Evolutionary conservation across 35 echinoderm and acorn worm genomes (phyloP).

Genomic region (Ophioderma brevispina): DNA sequence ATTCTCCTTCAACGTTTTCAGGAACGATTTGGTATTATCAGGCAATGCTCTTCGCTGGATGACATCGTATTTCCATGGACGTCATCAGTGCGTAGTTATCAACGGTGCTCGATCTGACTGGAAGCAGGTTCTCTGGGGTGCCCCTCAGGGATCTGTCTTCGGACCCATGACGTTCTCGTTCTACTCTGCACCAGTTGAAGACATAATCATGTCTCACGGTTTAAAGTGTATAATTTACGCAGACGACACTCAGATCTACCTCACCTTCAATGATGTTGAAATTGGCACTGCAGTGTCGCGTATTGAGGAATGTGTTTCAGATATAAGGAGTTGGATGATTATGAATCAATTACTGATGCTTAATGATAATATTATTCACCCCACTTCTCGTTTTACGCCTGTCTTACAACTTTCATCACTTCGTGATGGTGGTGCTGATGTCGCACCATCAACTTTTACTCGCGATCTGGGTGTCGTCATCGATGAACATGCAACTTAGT

Average conservation of each 20-base stretch:
- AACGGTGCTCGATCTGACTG: background rate
- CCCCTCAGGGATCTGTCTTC: constrained; percentile 12
- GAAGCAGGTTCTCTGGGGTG: background rate
- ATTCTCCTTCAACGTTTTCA: no score
- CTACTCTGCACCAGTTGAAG: constrained; percentile 20
- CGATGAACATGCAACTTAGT: background rate
- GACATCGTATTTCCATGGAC: background rate
- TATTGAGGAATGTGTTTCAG: background rate
- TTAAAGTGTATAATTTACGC: constrained; percentile 1
- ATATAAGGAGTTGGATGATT: background rate
- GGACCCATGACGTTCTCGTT: background rate
- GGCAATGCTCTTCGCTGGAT: no score
- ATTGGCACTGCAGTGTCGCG: background rate
- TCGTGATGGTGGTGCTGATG: background rate
- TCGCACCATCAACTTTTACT: background rate
- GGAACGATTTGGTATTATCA: no score
- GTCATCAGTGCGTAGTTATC: background rate
- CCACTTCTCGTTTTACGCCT: background rate
- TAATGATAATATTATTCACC: background rate
- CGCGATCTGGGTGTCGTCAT: background rate
- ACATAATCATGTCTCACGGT: constrained; percentile 7
- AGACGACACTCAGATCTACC: constrained; percentile 17
- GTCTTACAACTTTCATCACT: background rate
- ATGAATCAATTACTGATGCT: background rate
- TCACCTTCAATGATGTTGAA: background rate